Percentiles rank a stretch among this genome's conserved stretches.
Conservation (phyloP, 2,113 vertebrate genomes). For the Heloderma charlesbogerti region DNA sequence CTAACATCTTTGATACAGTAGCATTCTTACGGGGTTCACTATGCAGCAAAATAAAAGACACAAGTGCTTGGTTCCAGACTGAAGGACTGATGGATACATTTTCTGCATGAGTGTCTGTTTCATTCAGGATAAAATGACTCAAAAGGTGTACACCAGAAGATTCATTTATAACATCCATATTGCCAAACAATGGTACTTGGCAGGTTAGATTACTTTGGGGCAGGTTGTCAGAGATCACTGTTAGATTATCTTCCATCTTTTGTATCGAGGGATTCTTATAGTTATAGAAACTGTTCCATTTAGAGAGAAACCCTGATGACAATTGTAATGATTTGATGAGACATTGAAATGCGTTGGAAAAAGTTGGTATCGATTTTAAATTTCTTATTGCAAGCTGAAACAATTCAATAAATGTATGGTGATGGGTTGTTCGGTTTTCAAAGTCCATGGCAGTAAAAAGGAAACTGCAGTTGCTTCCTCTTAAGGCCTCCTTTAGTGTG, state of each 20-base stretch:
- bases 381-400: conserved; percentile 54
- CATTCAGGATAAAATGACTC: conserved; percentile 7
- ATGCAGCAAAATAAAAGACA: conserved; percentile 10
- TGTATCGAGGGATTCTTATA: conserved; percentile 52
- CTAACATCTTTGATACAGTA: conserved; percentile 14
- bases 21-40: conserved; percentile 6
- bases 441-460: conserved; percentile 41
- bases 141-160: conserved; percentile 21
- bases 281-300: not conserved
- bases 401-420: conserved; percentile 35
- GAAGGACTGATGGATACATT: not conserved
- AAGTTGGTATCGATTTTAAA: conserved; percentile 56
- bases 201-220: conserved; percentile 27
- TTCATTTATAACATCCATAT: conserved; percentile 1
- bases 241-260: conserved; percentile 40
- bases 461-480: conserved; percentile 48
- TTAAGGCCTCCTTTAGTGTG: conserved; percentile 43
- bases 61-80: not conserved
- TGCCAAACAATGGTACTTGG: conserved; percentile 4
- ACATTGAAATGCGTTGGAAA: conserved; percentile 37
- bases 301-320: conserved; percentile 58
- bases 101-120: not conserved
- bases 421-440: not conserved
- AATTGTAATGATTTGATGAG: conserved; percentile 44
- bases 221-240: not conserved